phyloP scores from a whole-genome alignment of 2,888 invertebrate genomes.

The Brachypterus glaber region DNA sequence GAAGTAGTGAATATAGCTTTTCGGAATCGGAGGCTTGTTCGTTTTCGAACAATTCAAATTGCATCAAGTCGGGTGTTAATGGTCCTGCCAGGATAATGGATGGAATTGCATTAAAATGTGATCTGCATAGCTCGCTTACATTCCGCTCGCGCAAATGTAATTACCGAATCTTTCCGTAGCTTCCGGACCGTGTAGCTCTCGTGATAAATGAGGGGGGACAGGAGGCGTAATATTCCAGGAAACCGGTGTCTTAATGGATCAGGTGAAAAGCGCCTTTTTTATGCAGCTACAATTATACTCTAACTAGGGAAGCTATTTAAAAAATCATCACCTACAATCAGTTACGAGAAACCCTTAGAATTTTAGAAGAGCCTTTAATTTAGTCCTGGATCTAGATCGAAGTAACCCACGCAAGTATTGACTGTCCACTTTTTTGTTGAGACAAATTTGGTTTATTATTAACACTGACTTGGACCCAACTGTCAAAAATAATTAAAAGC shows the following conservation, averaged over 20 bases:
- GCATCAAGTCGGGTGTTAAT: slow-evolving; percentile 42
- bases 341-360: no score
- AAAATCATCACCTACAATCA: no score
- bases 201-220: slow-evolving; percentile 25
- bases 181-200: slow-evolving; percentile 27
- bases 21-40: slow-evolving; percentile 29
- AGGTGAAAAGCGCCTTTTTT: slow-evolving; percentile 35
- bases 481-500: no score
- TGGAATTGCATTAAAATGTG: slow-evolving; percentile 47
- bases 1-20: slow-evolving; percentile 40
- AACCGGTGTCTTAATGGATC: slow-evolving; percentile 30
- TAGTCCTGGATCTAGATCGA: no score
- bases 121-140: slow-evolving; percentile 43
- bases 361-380: no score
- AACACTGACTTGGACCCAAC: no score
- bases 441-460: no score
- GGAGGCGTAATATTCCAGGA: slow-evolving; percentile 11
- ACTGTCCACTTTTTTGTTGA: no score
- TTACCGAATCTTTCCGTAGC: slow-evolving; percentile 36
- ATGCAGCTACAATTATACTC: slow-evolving; percentile 32
- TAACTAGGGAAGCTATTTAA: slow-evolving; percentile 23
- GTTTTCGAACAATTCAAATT: slow-evolving; percentile 40
- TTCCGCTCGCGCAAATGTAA: slow-evolving; percentile 35
- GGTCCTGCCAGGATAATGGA: slow-evolving; percentile 44
- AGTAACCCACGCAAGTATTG: no score